phyloP scores from a whole-genome alignment of 2,888 invertebrate species.

The Selenia dentaria region DNA sequence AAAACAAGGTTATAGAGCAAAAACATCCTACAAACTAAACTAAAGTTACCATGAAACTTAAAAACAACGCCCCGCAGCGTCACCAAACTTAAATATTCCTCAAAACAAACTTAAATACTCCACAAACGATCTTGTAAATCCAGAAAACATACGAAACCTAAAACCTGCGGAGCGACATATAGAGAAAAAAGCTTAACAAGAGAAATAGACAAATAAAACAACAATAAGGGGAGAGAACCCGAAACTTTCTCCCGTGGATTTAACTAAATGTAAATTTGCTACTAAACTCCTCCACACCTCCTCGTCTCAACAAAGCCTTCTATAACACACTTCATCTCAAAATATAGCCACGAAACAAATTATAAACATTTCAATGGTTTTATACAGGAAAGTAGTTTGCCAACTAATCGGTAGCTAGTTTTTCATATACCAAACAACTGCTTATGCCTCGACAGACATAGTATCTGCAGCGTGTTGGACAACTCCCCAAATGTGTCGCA shows the following conservation, averaged over 20 bases:
- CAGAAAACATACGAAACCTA: constrained; percentile 51
- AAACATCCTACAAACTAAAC: constrained; percentile 71
- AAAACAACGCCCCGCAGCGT: constrained; percentile 56
- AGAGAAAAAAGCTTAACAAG: constrained; percentile 45
- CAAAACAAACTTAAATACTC: constrained; percentile 65
- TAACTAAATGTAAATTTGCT: constrained; percentile 21
- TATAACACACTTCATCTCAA: constrained; percentile 21
- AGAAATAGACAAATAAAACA: constrained; percentile 42
- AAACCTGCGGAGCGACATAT: constrained; percentile 53
- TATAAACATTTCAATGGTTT: not conserved
- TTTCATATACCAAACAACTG: no score
- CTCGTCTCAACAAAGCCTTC: constrained; percentile 32
- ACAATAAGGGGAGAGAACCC: constrained; percentile 44
- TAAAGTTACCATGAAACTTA: constrained; percentile 38
- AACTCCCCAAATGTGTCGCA: no score
- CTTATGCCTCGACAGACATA: no score
- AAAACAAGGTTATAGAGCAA: constrained; percentile 44
- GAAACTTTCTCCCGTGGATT: constrained; percentile 49
- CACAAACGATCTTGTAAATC: constrained; percentile 47
- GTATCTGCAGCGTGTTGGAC: no score
- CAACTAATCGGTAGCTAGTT: no score
- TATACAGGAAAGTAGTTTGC: no score
- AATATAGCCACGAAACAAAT: not conserved
- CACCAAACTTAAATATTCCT: constrained; percentile 53
- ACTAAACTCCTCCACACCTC: constrained; percentile 27